Evolutionary conservation across 2,113 vertebrate genomes (phyloP), one percentile per base, ranked within the genome.

Genomic region (Chelonoidis abingdonii): DNA sequence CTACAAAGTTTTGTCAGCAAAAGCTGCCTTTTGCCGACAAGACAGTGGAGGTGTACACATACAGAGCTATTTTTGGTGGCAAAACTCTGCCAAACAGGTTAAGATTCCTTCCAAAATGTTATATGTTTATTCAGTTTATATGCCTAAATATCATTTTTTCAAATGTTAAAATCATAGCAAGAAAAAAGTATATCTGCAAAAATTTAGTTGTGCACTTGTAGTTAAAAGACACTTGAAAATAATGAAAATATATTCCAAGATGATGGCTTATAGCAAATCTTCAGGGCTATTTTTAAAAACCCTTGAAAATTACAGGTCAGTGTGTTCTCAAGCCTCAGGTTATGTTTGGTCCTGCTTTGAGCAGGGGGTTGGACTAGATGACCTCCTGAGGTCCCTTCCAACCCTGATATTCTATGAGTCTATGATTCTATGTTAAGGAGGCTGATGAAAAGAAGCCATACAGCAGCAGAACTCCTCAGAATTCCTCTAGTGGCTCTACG

Each of bases 241-340:
- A 38, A 31, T 79, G 59, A 84, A 95, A 94, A 92, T 79, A 69
- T 16, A 59, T 57, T 80, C 85, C 56, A 87, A 82, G 94, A 94
- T 76, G 31, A 52, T 96, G 80, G 17, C 35, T 94, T 93, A 87
- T 76, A 96, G 90, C 86, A 94, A 89, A 90, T 86, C 11, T 93
- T 96, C 96, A 83, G 59, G 59, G 78, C n/a, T 53, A 76, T 4
- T 86, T 90, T 87, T 59, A 94, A 27, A 94, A 21, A 93, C 84
- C 94, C 93, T 93, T 88, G 89, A 93, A 93, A 95, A 88, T 87
- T 62, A 91, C 80, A 92, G 83, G 41, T 81, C 92, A 25, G 24
- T 95, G 86, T 89, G 88, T 52, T 92, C 93, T 90, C 84, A 90
- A 96, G 95, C 80, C 95, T 90, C 89, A 96, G 94, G 90, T 96